Evolutionary conservation across 2,113 vertebrate species (phyloP).

Genomic region (Anhinga anhinga): DNA sequence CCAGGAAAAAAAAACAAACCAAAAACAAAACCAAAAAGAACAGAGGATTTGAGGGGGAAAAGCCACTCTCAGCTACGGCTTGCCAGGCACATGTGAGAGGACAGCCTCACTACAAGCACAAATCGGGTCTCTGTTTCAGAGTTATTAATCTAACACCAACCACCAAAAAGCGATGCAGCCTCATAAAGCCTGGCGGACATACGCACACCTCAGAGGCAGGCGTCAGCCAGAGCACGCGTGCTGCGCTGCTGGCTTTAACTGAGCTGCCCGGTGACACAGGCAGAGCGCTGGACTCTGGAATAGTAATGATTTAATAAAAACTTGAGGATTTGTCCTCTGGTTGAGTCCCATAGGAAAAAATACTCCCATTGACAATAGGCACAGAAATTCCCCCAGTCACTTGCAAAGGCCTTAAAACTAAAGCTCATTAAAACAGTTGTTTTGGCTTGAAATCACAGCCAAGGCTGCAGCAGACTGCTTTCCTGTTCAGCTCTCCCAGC

Average conservation of each 20-base stretch:
- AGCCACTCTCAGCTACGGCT: not conserved
- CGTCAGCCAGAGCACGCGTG: fast-evolving
- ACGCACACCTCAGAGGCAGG: fast-evolving
- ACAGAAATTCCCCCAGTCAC: not conserved
- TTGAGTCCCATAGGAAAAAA: not conserved
- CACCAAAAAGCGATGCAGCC: not conserved
- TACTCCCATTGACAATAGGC: not conserved
- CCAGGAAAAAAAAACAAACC: not conserved
- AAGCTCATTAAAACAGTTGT: not conserved
- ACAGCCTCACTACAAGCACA: not conserved
- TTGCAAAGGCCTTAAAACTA: not conserved
- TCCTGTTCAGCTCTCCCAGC: not conserved
- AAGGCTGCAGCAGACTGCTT: not conserved
- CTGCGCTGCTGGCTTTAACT: not conserved
- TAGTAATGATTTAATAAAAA: not conserved
- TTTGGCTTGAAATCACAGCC: not conserved
- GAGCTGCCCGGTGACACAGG: not conserved
- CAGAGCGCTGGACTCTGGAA: not conserved
- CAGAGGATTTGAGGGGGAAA: not conserved
- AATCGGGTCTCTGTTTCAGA: not conserved
- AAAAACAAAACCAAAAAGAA: not conserved
- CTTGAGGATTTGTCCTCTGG: not conserved
- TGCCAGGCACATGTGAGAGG: not conserved
- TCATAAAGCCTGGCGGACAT: fast-evolving
- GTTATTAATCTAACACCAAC: not conserved